Conservation (phyloP, 2,797 vertebrate species). For the Phrynocephalus vlangalii region DNA sequence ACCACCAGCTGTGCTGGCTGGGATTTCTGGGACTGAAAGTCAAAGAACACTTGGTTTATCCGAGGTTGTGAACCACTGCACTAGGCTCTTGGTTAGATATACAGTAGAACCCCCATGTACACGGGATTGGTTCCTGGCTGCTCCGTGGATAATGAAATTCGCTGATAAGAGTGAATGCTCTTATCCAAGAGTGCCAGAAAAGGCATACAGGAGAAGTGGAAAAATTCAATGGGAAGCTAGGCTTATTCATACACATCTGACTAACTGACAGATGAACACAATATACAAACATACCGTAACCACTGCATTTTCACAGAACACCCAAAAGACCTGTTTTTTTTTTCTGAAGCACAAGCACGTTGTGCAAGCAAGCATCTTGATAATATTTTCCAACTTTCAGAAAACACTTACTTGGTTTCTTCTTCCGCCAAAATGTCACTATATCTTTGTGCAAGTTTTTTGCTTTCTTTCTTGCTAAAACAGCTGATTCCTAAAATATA, state of each 20-base stretch:
- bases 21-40: too few species aligned
- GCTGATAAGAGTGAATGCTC: too few species aligned
- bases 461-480: slow-evolving; percentile 88
- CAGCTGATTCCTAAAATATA: slow-evolving; percentile 83
- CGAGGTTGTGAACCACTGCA: too few species aligned
- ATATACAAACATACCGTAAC: not conserved
- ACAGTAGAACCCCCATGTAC: too few species aligned
- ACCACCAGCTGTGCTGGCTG: too few species aligned
- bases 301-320: too few species aligned
- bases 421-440: slow-evolving; percentile 88
- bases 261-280: not conserved
- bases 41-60: too few species aligned
- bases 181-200: too few species aligned
- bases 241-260: not conserved
- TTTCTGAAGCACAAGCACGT: not conserved
- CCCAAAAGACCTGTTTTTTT: not conserved
- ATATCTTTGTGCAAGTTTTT: slow-evolving; percentile 86
- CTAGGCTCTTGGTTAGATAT: too few species aligned
- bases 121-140: too few species aligned
- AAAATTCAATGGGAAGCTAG: not conserved
- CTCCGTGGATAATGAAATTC: too few species aligned
- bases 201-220: not conserved
- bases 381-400: not conserved
- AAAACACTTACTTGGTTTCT: slow-evolving; percentile 88
- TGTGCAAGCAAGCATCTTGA: not conserved